Conservation (phyloP, 2,888 invertebrate genomes). For the Carpatolechia fugitivella region DNA sequence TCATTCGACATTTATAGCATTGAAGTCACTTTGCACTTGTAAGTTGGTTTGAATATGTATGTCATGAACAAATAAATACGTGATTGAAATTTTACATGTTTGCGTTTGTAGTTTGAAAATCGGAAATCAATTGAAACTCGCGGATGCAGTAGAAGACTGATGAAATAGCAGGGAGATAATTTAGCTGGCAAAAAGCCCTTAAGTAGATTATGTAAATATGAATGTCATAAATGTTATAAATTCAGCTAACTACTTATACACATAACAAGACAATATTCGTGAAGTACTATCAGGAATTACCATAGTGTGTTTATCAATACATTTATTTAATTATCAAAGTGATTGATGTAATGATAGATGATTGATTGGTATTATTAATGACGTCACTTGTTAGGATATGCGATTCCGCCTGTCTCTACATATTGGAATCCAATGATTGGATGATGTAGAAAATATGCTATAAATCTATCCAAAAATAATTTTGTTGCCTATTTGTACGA, state of each 20-base stretch:
- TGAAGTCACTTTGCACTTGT: conserved; percentile 59
- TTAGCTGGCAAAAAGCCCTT: too few relatives aligned
- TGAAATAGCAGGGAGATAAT: too few relatives aligned
- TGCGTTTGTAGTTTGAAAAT: neutral
- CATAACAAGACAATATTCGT: too few relatives aligned
- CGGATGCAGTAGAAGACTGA: too few relatives aligned
- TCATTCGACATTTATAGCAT: conserved; percentile 59
- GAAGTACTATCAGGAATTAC: too few relatives aligned
- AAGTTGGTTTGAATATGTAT: conserved; percentile 27
- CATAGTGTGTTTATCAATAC: too few relatives aligned
- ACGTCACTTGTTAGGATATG: neutral
- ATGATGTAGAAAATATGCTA: neutral
- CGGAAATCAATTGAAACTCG: neutral
- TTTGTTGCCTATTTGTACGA: neutral
- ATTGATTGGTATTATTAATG: neutral
- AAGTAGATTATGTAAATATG: too few relatives aligned
- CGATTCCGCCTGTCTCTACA: too few relatives aligned
- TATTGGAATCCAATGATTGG: too few relatives aligned
- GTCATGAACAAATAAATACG: neutral
- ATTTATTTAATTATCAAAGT: neutral
- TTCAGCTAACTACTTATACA: too few relatives aligned
- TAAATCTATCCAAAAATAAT: too few relatives aligned
- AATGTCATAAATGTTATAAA: too few relatives aligned
- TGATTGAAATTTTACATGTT: conserved; percentile 30
- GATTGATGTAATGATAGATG: neutral